A percentile compares a stretch with the other conserved stretches of the same genome.
Evolutionary conservation across 1,140 invertebrate genomes (phyloP).

Genomic region (Drosophila setifemur): DNA sequence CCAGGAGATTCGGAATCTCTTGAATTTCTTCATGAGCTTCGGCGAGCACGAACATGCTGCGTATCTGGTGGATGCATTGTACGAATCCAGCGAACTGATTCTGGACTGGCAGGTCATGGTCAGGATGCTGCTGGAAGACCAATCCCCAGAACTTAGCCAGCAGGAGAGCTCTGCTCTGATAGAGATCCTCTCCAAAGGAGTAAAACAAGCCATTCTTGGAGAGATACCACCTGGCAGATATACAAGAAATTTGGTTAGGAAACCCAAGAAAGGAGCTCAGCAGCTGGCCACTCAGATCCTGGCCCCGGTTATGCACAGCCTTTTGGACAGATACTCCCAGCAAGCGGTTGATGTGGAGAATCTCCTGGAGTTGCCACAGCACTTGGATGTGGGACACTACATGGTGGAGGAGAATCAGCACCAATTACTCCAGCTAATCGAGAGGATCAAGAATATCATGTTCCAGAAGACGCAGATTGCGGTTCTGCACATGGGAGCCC

Average conservation of each 20-base stretch:
- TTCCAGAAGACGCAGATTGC: not conserved
- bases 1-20: slow-evolving; percentile 2
- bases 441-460: slow-evolving; percentile 22
- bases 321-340: slow-evolving; percentile 1
- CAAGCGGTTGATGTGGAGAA: slow-evolving; percentile 5
- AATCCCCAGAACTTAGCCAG: not conserved
- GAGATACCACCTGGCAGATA: slow-evolving; percentile 52
- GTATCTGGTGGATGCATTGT: slow-evolving; percentile 51
- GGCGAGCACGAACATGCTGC: slow-evolving; percentile 46
- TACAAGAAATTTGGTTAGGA: slow-evolving; percentile 20
- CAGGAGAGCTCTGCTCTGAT: slow-evolving; percentile 20
- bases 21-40: slow-evolving; percentile 18
- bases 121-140: slow-evolving; percentile 18
- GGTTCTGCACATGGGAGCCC: slow-evolving; percentile 23
- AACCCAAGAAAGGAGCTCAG: not conserved
- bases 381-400: not conserved
- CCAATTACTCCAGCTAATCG: not conserved
- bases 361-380: slow-evolving; percentile 40
- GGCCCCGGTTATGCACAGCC: not conserved
- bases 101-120: slow-evolving; percentile 45
- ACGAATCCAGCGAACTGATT: slow-evolving; percentile 11
- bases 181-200: slow-evolving; percentile 36
- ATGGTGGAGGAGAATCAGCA: accelerated
- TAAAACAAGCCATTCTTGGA: slow-evolving; percentile 48
- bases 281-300: slow-evolving; percentile 8